Percentiles rank a stretch among this genome's conserved stretches.
Conservation (phyloP, 2,797 vertebrate species). For the Euphonia xanthogaster region DNA sequence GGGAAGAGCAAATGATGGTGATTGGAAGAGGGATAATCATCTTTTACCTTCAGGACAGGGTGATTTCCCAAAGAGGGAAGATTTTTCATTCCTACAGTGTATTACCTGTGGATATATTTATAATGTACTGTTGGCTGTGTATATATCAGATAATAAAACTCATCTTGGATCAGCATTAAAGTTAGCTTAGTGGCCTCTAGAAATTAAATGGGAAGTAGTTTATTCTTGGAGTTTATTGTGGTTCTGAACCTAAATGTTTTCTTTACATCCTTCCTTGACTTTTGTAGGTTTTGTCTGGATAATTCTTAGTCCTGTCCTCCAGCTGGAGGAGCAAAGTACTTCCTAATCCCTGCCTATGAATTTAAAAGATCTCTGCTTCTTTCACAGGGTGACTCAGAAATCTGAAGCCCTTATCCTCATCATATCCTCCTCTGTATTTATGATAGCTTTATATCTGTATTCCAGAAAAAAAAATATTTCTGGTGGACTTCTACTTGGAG, state of each 20-base stretch:
- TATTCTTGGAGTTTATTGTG: not conserved
- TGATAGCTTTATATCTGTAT: not conserved
- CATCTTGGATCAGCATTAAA: not conserved
- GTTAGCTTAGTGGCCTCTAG: not conserved
- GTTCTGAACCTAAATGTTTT: not conserved
- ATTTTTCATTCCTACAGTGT: not conserved
- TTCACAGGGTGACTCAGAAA: not conserved
- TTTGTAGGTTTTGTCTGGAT: not conserved
- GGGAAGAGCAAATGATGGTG: not conserved
- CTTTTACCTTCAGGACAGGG: not conserved
- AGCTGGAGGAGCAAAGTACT: not conserved
- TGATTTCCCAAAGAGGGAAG: not conserved
- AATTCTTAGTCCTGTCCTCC: not conserved
- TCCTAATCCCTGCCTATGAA: not conserved
- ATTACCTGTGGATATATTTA: not conserved
- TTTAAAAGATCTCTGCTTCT: not conserved
- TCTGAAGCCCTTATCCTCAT: not conserved
- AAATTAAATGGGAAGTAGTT: not conserved
- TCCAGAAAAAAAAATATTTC: not conserved
- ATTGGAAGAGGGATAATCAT: not conserved
- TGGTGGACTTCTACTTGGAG: not conserved
- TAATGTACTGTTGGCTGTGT: not conserved
- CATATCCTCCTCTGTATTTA: not conserved
- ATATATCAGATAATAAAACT: not conserved
- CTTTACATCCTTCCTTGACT: not conserved